These are phyloP conservation scores for Rhincodon typus DNA, from an alignment of 2,797 vertebrate species.

Conservation along the genomic window DNA sequence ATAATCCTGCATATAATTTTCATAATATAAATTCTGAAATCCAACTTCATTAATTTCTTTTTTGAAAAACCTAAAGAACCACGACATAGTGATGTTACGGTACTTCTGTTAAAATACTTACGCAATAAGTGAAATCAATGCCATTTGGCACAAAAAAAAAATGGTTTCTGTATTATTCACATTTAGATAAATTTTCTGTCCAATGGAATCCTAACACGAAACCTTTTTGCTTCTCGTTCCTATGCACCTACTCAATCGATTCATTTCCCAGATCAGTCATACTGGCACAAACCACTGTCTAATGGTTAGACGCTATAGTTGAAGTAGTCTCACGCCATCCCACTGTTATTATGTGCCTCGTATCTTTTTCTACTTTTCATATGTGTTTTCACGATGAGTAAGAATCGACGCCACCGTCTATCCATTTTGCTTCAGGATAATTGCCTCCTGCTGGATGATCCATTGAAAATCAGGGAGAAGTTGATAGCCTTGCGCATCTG, in stretches of 20 bases:
- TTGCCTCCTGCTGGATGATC: conserved; percentile 23
- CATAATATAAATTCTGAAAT: background rate
- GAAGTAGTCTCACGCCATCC: background rate
- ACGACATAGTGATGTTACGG: background rate
- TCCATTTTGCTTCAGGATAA: conserved; percentile 30
- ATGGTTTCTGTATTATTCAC: background rate
- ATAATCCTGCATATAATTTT: background rate
- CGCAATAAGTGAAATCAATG: background rate
- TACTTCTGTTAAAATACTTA: background rate
- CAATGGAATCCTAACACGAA: conserved; percentile 23
- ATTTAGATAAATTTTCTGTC: background rate
- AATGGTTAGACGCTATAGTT: background rate
- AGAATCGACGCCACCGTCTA: conserved; percentile 16
- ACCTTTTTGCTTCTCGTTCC: background rate
- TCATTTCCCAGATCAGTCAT: background rate
- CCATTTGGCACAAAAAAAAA: background rate
- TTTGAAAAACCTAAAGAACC: background rate
- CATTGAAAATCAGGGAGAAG: conserved; percentile 27
- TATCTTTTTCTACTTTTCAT: background rate
- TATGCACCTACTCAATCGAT: background rate
- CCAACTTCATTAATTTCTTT: background rate
- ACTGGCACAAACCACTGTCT: background rate
- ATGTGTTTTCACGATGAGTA: conserved; percentile 8
- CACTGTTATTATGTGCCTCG: background rate
- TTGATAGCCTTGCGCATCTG: conserved; percentile 27